A percentile compares a stretch with the other conserved stretches of the same genome.
Conservation (phyloP, 2,888 invertebrate genomes). For the Platycheirus rosarum region DNA sequence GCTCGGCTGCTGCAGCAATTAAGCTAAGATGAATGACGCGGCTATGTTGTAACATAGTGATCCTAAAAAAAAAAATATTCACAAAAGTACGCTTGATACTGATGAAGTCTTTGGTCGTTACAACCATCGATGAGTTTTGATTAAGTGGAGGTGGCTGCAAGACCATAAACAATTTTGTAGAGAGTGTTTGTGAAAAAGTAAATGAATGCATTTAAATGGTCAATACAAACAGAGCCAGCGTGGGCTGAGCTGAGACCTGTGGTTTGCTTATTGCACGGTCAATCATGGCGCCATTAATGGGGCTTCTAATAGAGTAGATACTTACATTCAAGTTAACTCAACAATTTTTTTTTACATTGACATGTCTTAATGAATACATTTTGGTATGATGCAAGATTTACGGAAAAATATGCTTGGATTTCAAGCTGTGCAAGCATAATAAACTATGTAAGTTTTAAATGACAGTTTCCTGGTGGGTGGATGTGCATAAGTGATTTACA, state of each 20-base stretch:
- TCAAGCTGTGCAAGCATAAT: slow-evolving; percentile 5
- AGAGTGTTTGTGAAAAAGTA: slow-evolving; percentile 17
- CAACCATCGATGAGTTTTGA: slow-evolving; percentile 31
- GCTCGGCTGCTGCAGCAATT: slow-evolving; percentile 23
- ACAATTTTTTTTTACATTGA: neutral
- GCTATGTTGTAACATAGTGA: slow-evolving; percentile 57
- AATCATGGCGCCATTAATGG: slow-evolving; percentile 17
- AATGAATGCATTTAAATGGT: slow-evolving; percentile 12
- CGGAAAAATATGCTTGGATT: slow-evolving; percentile 34
- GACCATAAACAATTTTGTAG: slow-evolving; percentile 16
- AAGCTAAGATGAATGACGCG: slow-evolving; percentile 60
- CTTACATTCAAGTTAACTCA: slow-evolving; percentile 14
- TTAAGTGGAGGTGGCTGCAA: slow-evolving; percentile 34
- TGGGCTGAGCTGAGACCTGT: neutral
- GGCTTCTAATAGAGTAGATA: neutral
- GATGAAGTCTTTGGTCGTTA: slow-evolving; percentile 1
- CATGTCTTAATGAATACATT: slow-evolving; percentile 19
- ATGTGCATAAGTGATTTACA: slow-evolving; percentile 12
- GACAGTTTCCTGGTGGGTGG: slow-evolving; percentile 19
- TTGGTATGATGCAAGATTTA: slow-evolving; percentile 17
- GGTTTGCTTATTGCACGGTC: slow-evolving; percentile 13
- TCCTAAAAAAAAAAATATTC: slow-evolving; percentile 31
- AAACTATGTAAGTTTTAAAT: slow-evolving; percentile 17
- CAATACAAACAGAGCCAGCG: neutral
- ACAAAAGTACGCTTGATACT: slow-evolving; percentile 19